These are phyloP conservation scores for Mesocentrotus franciscanus DNA, from an alignment of 53 echinoderm and acorn worm genomes.

Conservation along the genomic window DNA sequence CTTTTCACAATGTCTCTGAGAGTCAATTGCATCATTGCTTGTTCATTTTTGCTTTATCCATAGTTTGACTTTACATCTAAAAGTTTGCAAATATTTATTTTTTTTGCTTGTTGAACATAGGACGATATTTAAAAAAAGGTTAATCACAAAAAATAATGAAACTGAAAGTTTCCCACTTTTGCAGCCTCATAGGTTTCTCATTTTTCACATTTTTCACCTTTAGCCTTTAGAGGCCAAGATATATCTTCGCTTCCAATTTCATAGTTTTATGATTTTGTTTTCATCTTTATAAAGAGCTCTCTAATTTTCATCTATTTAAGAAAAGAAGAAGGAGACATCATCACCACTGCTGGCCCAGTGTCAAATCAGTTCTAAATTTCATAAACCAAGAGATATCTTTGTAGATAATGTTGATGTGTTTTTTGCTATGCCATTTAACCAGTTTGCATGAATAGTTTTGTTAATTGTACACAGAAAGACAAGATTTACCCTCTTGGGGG, in stretches of 20 bases:
- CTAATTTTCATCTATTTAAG: conserved; percentile 35
- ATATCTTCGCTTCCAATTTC: not conserved
- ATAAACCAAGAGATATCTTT: not conserved
- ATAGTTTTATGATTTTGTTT: not conserved
- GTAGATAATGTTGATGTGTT: conserved; percentile 47
- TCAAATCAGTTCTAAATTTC: conserved; percentile 43
- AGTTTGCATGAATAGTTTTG: conserved; percentile 11
- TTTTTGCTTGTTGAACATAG: no score
- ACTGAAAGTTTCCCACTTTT: no score
- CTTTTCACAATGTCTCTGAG: not conserved
- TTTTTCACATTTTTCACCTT: no score
- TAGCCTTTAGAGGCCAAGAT: no score
- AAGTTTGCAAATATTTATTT: no score
- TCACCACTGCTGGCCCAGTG: conserved; percentile 36
- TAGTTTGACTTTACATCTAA: no score
- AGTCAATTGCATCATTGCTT: not conserved
- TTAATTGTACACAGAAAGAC: conserved; percentile 14
- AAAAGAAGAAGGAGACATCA: not conserved
- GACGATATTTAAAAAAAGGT: no score
- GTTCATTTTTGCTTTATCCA: no score
- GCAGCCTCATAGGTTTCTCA: no score
- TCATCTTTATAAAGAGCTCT: not conserved
- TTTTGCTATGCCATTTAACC: not conserved
- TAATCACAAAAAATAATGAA: no score
- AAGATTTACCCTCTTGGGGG: not conserved